These are phyloP conservation scores for Ophion slaviceki DNA, from an alignment of 2,888 invertebrate species.

Conservation along the genomic window DNA sequence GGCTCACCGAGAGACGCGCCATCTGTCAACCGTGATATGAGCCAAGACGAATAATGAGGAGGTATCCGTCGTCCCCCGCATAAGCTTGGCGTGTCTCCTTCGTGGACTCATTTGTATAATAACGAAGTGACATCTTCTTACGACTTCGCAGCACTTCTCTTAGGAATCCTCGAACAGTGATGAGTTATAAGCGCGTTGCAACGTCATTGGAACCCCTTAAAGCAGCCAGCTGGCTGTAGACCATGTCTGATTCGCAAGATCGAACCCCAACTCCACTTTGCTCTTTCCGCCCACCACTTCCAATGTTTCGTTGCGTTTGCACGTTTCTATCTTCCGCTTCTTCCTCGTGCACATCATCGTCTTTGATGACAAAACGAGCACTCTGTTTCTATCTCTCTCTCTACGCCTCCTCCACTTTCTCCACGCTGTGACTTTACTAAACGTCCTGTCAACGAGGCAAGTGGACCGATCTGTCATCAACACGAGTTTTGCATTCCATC, in stretches of 20 bases:
- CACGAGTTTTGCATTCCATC: slow-evolving; percentile 57
- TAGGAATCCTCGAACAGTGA: slow-evolving; percentile 35
- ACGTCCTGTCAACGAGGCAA: slow-evolving; percentile 57
- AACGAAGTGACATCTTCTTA: slow-evolving; percentile 28
- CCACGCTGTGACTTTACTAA: slow-evolving; percentile 49
- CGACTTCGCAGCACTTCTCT: slow-evolving; percentile 1
- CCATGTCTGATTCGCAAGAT: not conserved
- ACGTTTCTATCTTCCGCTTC: not conserved
- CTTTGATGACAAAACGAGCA: slow-evolving; percentile 27
- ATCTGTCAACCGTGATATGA: slow-evolving; percentile 60
- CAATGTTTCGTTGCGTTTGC: slow-evolving; percentile 22
- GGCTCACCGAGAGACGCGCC: slow-evolving; percentile 43
- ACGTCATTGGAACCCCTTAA: not conserved
- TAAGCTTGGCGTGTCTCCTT: not conserved
- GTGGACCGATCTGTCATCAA: slow-evolving; percentile 52
- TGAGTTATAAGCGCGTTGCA: slow-evolving; percentile 42
- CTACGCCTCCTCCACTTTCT: not conserved
- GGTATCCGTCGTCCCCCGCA: slow-evolving; percentile 34
- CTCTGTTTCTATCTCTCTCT: not conserved
- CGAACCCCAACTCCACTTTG: no score
- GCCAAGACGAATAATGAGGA: slow-evolving; percentile 54
- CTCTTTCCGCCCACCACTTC: slow-evolving; percentile 15
- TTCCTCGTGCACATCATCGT: not conserved
- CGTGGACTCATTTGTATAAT: slow-evolving; percentile 25
- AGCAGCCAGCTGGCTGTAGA: not conserved